Conservation (phyloP, 1,140 invertebrate genomes). For the Trypoxylus dichotomus region DNA sequence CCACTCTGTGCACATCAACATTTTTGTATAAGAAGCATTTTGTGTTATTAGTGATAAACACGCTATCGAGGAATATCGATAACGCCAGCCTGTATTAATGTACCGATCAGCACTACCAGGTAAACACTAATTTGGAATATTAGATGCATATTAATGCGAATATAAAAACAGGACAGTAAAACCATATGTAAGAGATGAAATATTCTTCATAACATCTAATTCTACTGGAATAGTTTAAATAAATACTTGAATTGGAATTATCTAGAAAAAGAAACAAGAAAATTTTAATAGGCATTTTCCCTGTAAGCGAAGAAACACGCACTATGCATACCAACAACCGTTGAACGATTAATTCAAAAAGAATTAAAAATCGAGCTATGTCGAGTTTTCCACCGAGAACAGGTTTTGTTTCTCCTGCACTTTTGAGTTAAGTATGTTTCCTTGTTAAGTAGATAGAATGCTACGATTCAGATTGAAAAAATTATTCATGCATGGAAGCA, state of each 20-base stretch:
- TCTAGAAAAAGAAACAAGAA: background rate
- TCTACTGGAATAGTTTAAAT: background rate
- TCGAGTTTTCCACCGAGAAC: slow-evolving; percentile 18
- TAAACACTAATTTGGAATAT: no score
- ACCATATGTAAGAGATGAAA: no score
- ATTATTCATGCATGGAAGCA: slow-evolving; percentile 11
- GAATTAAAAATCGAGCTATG: slow-evolving; percentile 14
- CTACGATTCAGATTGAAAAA: slow-evolving; percentile 22
- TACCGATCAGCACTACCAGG: no score
- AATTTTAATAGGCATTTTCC: background rate
- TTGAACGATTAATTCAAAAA: slow-evolving; percentile 10
- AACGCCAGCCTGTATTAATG: no score
- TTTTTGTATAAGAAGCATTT: no score
- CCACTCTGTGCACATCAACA: no score
- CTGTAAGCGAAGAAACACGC: background rate
- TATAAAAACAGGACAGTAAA: no score
- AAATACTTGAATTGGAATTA: background rate
- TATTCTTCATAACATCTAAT: background rate
- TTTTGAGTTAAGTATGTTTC: slow-evolving; percentile 21
- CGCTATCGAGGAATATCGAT: no score
- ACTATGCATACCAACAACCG: background rate
- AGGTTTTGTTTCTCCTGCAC: slow-evolving; percentile 10
- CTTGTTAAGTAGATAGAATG: slow-evolving; percentile 21
- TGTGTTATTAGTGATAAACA: no score
- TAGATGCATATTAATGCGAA: no score